Base-by-base conservation (phyloP, 1,140 invertebrate species). In the Cydia fagiglandana region DNA sequence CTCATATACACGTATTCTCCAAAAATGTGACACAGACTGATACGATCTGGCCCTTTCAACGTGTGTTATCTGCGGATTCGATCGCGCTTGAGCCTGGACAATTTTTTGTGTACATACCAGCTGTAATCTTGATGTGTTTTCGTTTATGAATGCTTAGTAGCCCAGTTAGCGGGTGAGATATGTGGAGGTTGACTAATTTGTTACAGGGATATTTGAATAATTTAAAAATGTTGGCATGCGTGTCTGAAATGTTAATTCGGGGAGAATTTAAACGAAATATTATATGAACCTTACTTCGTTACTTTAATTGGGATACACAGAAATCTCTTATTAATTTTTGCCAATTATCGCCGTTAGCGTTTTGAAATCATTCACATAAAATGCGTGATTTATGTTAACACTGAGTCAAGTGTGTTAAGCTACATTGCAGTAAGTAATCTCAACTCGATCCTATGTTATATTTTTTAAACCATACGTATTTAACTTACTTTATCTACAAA, bases 21-120 rank as follows among this genome's bases (percentile, higher is more conserved):
- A 70, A 70, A 70, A 70, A 70, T 70, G 66, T 70, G 66, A 70
- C 66, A 70, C 30, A 38, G 34, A 70, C 13, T 17, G 66, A 70
- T 70, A 86, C 20, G 66, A 90, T 91, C 88, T 79, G 84, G 87
- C 83, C 12, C 45, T 91, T 90, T 90, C 90, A 91, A 89, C 88
- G 83, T 81, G 74, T 77, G 79, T 84, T 89, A 87, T 88, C 87
- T 77, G 74, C 75, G 75, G 81, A 88, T 89, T 38, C 86, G 80
- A 76, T 64, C 34, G 50, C 28, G 81, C 82, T 80, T 83, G 78
- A 84, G 80, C 75, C 75, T 80, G 82, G 79, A 85, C 79, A 81
- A 78, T 84, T 88, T 88, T 91, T 90, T 88, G 79, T 87, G 77
- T 73, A 75, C 76, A 79, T 80, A 74, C 76, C 76, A 77, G 61